phyloP scores from a whole-genome alignment of 2,888 invertebrate genomes.

The Pegoplata infirma region DNA sequence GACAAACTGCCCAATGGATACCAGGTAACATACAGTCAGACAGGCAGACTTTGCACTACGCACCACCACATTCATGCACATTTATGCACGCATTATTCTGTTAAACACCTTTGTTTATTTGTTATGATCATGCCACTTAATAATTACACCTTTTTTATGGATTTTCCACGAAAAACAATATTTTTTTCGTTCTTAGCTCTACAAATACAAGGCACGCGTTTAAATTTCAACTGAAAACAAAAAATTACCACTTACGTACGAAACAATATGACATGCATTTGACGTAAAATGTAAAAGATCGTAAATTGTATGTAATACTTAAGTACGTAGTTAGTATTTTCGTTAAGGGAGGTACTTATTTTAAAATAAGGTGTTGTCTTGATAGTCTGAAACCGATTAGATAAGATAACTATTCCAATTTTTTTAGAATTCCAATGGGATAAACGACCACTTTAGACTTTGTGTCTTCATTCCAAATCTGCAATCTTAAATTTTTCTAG shows the following conservation, averaged over 20 bases:
- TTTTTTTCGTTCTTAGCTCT: background rate
- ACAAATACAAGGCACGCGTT: conserved; percentile 48
- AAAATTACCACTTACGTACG: conserved; percentile 37
- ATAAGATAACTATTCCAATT: no score
- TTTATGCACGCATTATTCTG: conserved; percentile 28
- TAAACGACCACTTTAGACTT: no score
- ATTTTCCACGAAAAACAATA: conserved; percentile 52
- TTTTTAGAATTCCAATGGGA: no score
- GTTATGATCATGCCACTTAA: conserved; percentile 56
- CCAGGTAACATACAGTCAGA: conserved; percentile 26
- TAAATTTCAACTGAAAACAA: conserved; percentile 29
- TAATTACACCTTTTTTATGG: conserved; percentile 54
- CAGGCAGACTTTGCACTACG: background rate
- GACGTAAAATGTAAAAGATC: conserved; percentile 34
- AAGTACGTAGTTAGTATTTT: no score
- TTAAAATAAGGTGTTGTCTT: no score
- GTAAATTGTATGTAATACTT: conserved; percentile 28
- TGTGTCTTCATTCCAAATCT: no score
- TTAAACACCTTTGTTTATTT: conserved; percentile 26
- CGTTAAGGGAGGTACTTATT: no score
- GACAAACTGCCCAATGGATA: conserved; percentile 44
- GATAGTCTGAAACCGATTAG: no score
- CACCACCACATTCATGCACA: background rate
- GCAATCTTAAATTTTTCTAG: no score
- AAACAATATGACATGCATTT: conserved; percentile 51